Base-by-base conservation (phyloP, 2,797 vertebrate genomes). In the Anniella stebbinsi region DNA sequence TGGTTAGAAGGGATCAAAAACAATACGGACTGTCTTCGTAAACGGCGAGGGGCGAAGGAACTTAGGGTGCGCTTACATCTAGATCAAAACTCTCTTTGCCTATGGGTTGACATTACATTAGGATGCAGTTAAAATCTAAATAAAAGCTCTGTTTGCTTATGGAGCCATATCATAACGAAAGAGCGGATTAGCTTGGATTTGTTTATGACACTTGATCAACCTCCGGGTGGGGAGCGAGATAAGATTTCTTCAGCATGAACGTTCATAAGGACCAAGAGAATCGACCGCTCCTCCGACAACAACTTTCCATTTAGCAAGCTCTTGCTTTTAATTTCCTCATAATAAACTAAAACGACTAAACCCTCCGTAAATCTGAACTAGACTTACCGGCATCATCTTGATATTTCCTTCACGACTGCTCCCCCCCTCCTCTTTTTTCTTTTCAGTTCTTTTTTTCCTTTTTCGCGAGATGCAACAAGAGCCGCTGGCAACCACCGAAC, bases 321-420 rank as follows among this genome's bases (percentile, higher is more conserved):
- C 38, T 28, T 36, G 36, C 41, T 76, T 76, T 76, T 23, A 76
- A 76, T 25, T 30, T 48, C 9, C 11, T 77, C 1, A 45, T 3
- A 28, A 13, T 4, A 77, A 45, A 45, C 45, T 45, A 1, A 76
- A 21, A 57, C 13, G 54, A 15, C n/a, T 11, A 12, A 57, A 57
- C 57, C 12, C 2, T 45, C 67, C 17, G 4, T 36, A 87, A 66
- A 13, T 13, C n/a, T 28, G 17, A 69, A 69, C 23, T 1, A 33
- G n/a, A 82, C 78, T 87, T 54, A 87, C 89, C 1, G 67, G 84
- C 89, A 87, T 90, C 84, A 90, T 90, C 9, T 18, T 51, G 67
- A 18, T 23, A 25, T 25, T 6, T 11, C 7, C 5, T 21, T 21
- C 12, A 17, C 17, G 70, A 45, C 6, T 36, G 7, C 15, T 1